Base-by-base conservation (phyloP, 1,140 invertebrate species). In the Parasteatoda tepidariorum region DNA sequence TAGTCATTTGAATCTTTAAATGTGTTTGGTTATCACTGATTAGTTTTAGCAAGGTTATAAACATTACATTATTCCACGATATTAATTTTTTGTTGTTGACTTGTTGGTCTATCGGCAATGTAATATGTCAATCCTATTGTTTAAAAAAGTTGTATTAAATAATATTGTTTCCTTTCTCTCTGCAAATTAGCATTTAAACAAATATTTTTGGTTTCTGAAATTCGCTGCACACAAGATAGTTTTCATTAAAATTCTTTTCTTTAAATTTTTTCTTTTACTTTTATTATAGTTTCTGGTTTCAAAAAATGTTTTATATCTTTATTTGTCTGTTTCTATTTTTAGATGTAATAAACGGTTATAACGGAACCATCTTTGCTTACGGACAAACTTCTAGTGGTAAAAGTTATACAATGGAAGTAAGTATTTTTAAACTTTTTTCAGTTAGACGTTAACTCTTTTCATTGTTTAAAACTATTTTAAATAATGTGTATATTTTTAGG, bases 341-440 rank as follows among this genome's bases (percentile, higher is more conserved):
- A 89, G 98, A 99, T 93, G 98, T 99, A 6, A 92, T 99, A 86
- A 95, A 94, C 87, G 98, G 98, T 18, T 99, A 99, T 91, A 99
- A 99, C 91, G 98, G 98, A 85, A 99, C 98, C 75, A 99, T 99
- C 88, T 99, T 99, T 92, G 98, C 98, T 22, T 99, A 99, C 90
- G 98, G 98, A 84, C 98, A 99, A 91, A 99, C 98, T 26, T 99
- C 97, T 85, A 99, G 97, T 85, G 98, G 98, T 88, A 99, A 99
- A 92, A 99, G 98, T 84, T 98, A 99, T 90, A 99, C 98, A 55
- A 99, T 99, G 98, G 98, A 91, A 92, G 98, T 86, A 57, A 66
- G 55, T 84, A 22, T 22, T 24, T 54, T 54, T 24, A 15, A 57
- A 26, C 41, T 18, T 26, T 34, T 34, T 31, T 9, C 38, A 57